These are phyloP conservation scores for Regulus satrapa DNA, from an alignment of 2,113 vertebrate genomes.

Conservation along the genomic window DNA sequence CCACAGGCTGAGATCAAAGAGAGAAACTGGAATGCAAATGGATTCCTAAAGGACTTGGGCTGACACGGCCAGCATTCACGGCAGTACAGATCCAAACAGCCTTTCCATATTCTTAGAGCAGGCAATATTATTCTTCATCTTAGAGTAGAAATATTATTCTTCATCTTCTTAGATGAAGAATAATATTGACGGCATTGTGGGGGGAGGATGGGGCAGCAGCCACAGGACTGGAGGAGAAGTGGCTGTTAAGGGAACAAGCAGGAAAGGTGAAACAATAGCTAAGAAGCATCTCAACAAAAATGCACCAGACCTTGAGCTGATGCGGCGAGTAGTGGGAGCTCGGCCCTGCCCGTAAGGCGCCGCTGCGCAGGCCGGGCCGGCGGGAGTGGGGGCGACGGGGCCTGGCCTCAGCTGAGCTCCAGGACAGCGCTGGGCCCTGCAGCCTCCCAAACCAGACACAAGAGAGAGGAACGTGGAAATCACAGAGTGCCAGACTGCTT, in stretches of 20 bases:
- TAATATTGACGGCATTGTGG: not conserved
- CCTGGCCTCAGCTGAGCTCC: too few relatives aligned
- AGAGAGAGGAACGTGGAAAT: not conserved
- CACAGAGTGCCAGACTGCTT: too few relatives aligned
- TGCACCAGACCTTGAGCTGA: not conserved
- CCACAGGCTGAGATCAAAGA: not conserved
- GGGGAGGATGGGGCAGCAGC: not conserved
- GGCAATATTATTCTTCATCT: too few relatives aligned
- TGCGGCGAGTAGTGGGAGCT: not conserved
- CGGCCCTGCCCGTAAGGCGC: fast-evolving
- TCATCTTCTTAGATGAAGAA: too few relatives aligned
- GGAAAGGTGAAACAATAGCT: constrained; percentile 31
- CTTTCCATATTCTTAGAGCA: not conserved
- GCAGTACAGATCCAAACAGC: not conserved
- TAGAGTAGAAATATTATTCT: too few relatives aligned
- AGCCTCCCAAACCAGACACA: not conserved
- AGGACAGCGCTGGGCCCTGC: too few relatives aligned
- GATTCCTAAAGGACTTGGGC: not conserved
- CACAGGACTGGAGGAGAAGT: not conserved
- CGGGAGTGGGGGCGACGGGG: not conserved
- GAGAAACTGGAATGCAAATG: not conserved
- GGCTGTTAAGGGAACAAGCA: not conserved
- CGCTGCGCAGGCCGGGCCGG: not conserved
- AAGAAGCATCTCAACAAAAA: not conserved
- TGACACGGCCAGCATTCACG: not conserved